Conservation (phyloP, 2,888 invertebrate genomes). For the Drosophila ustulata region DNA sequence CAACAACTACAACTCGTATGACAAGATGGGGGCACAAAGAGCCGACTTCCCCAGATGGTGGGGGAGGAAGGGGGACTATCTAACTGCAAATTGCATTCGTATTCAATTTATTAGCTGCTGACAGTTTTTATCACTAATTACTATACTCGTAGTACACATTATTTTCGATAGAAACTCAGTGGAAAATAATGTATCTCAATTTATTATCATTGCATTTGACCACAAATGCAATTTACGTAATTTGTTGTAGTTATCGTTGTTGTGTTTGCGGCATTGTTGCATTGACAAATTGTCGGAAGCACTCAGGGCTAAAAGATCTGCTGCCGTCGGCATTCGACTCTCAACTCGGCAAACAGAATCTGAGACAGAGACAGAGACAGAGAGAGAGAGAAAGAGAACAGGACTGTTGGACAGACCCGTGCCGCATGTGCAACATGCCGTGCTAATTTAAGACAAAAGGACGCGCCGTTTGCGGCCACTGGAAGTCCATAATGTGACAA, state of each 20-base stretch:
- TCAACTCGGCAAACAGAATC: background rate
- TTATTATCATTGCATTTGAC: slow-evolving; percentile 76
- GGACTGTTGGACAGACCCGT: slow-evolving; percentile 26
- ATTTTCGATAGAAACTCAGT: slow-evolving; percentile 57
- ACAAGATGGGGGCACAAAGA: slow-evolving; percentile 52
- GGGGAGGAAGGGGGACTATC: slow-evolving; percentile 36
- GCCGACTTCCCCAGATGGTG: slow-evolving; percentile 18
- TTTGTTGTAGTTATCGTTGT: slow-evolving; percentile 42
- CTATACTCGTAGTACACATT: slow-evolving; percentile 60
- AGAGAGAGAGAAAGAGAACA: background rate
- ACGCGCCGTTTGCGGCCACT: slow-evolving; percentile 66
- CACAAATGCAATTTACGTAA: slow-evolving; percentile 76
- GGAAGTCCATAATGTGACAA: slow-evolving; percentile 56
- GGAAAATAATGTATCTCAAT: slow-evolving; percentile 66
- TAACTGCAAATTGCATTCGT: slow-evolving; percentile 52
- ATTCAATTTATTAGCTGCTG: slow-evolving; percentile 72
- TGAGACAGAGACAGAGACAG: background rate
- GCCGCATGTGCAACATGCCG: slow-evolving; percentile 77
- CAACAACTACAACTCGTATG: slow-evolving; percentile 21
- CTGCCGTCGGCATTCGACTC: slow-evolving; percentile 40
- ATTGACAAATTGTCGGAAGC: slow-evolving; percentile 70
- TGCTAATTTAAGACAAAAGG: slow-evolving; percentile 77
- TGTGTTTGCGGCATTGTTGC: slow-evolving; percentile 19
- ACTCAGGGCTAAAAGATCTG: slow-evolving; percentile 32
- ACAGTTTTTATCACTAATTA: slow-evolving; percentile 75